Evolutionary conservation across 2,888 invertebrate genomes (phyloP).

Genomic region (Drosophila anomalipes): DNA sequence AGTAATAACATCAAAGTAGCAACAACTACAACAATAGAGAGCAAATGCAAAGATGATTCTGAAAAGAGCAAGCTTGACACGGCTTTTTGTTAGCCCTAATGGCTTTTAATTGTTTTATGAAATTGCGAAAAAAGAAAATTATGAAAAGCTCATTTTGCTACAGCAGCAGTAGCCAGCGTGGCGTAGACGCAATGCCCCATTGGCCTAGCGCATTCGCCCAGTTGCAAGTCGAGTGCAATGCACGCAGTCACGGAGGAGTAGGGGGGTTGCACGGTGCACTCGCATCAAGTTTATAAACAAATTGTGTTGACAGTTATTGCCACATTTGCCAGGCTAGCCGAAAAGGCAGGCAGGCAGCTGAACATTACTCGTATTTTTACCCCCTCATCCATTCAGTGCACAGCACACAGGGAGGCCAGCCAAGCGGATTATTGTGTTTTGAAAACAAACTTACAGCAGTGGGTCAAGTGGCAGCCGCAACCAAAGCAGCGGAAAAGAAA

Average conservation of each 20-base stretch:
- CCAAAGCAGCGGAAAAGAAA: constrained; percentile 13
- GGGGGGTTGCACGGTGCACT: background rate
- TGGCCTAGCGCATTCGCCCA: constrained; percentile 54
- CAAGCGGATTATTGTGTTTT: constrained; percentile 52
- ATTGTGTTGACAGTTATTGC: constrained; percentile 55
- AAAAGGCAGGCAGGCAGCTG: constrained; percentile 28
- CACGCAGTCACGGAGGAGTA: background rate
- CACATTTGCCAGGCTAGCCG: constrained; percentile 38
- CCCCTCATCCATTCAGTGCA: background rate
- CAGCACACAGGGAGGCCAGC: constrained; percentile 33
- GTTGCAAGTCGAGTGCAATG: constrained; percentile 52
- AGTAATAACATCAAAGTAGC: constrained; percentile 8
- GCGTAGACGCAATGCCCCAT: constrained; percentile 34
- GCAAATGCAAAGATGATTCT: constrained; percentile 50
- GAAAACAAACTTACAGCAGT: constrained; percentile 40
- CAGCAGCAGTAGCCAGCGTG: constrained; percentile 11
- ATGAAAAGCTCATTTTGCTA: constrained; percentile 30
- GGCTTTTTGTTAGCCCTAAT: constrained; percentile 74
- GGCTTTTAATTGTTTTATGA: constrained; percentile 79
- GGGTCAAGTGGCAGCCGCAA: constrained; percentile 39
- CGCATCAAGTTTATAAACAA: constrained; percentile 35
- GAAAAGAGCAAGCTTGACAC: constrained; percentile 36
- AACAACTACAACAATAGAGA: constrained; percentile 23
- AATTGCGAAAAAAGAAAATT: constrained; percentile 62
- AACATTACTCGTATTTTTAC: constrained; percentile 21